phyloP scores from a whole-genome alignment of 2,797 vertebrate species.

The Sylvilagus floridanus region DNA sequence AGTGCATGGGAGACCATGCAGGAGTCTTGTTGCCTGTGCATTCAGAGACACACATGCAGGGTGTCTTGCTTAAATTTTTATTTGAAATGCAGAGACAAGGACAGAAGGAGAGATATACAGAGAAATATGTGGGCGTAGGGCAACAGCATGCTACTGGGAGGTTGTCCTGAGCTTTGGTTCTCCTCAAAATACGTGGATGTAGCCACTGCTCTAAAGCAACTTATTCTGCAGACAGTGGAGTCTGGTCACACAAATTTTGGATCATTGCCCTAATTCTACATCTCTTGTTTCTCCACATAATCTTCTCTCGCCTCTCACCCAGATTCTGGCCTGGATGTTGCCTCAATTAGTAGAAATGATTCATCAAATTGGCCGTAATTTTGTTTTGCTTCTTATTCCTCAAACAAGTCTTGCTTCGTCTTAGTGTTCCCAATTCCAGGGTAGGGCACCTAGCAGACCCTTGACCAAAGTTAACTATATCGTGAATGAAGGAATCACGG shows the following conservation, averaged over 20 bases:
- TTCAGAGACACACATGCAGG: background rate
- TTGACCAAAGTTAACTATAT: slow-evolving; percentile 14
- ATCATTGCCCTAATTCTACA: background rate
- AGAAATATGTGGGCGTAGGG: fast-evolving
- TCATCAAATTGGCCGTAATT: background rate
- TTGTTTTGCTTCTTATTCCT: background rate
- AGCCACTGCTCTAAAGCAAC: background rate
- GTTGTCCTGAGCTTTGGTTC: background rate
- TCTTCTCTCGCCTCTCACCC: background rate
- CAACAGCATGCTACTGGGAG: background rate
- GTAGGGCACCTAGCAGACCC: background rate
- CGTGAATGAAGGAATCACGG: background rate
- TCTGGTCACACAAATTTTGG: background rate
- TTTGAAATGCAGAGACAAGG: too few species aligned
- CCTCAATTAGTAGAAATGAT: background rate
- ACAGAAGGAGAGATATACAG: too few species aligned
- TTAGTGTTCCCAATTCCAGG: background rate
- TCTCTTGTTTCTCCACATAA: background rate
- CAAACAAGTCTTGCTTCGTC: background rate
- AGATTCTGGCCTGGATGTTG: background rate
- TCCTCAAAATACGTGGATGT: background rate
- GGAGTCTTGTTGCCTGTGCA: fast-evolving
- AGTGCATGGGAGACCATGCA: background rate
- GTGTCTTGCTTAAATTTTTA: background rate
- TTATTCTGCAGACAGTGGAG: background rate